Evolutionary conservation across 2,888 invertebrate species (phyloP).

Genomic region (Cotesia congregata): DNA sequence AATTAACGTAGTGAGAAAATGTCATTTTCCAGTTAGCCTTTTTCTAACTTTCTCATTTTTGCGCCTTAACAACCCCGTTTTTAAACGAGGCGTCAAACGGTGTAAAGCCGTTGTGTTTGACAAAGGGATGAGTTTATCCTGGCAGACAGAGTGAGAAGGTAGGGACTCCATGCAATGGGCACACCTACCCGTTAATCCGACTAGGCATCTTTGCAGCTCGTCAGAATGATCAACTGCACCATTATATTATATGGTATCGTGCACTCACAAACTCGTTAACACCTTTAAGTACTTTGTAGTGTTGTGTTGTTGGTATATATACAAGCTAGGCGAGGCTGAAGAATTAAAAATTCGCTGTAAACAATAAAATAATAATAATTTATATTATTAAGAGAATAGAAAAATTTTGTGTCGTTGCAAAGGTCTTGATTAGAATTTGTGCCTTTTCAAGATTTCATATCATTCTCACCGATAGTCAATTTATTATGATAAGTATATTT

Average conservation of each 20-base stretch:
- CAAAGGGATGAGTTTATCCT: slow-evolving; percentile 31
- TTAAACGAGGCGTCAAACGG: slow-evolving; percentile 22
- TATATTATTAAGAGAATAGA: too few relatives aligned
- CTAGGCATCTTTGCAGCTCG: slow-evolving; percentile 19
- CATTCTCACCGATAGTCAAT: too few relatives aligned
- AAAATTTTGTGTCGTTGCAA: too few relatives aligned
- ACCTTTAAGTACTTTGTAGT: slow-evolving; percentile 16
- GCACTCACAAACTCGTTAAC: slow-evolving; percentile 22
- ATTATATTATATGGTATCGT: neutral
- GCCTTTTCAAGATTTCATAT: too few relatives aligned
- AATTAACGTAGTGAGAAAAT: neutral
- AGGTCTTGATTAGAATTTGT: too few relatives aligned
- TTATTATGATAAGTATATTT: too few relatives aligned
- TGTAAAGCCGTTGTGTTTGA: slow-evolving; percentile 16
- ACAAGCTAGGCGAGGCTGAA: neutral
- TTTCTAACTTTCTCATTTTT: neutral
- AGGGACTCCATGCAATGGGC: neutral
- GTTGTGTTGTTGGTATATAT: too few relatives aligned
- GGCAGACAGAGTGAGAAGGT: neutral
- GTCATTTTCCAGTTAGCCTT: neutral
- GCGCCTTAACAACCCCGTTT: slow-evolving; percentile 10
- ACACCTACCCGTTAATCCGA: slow-evolving; percentile 31
- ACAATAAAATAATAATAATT: too few relatives aligned
- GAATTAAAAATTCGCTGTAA: neutral
- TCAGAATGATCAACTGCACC: slow-evolving; percentile 24